Base-by-base conservation (phyloP, 2,888 invertebrate genomes). In the Orthosia incerta region DNA sequence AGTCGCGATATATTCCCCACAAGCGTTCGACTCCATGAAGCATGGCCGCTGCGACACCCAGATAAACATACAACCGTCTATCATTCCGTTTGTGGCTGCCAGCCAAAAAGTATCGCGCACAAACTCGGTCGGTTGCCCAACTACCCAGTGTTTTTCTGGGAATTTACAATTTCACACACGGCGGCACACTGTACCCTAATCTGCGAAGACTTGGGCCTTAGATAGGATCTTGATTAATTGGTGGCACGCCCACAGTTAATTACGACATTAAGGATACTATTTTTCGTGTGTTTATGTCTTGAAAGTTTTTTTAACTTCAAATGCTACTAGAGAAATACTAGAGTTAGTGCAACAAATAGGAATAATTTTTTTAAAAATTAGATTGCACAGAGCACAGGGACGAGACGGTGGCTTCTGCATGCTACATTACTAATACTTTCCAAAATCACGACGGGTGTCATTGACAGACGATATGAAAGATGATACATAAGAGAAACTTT, bases 131-230 rank as follows among this genome's bases (percentile, higher is more conserved):
- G 26, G 50, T 18, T 59, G 46, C 53, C 66, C 65, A 50, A 67
- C 67, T 59, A 55, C 26, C 59, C 53, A 68, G 53, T 70, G 57
- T 74, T 83, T 84, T 74, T 79, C 83, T 79, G 60, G 46, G 51
- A 79, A 82, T 85, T 79, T 79, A 85, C 76, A 85, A 83, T 83
- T 79, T 82, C 67, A 76, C 76, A 74, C 62, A 76, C 72, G 76
- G 51, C n/a, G n/a, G 64, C 55, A 55, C 74, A 74, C 48, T 16
- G 63, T 65, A n/a, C 48, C 69, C 59, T 79, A 70, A 79, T 85
- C 75, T 74, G 45, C 12, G 39, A 16, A 60, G 74, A 68, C 65
- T 65, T 63, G 55, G 61, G 64, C 31, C 64, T 51, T 71, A 51
- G 65, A 82, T 85, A 72, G 11, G 53, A 76, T 82, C 76, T 74